A percentile compares a stretch with the other conserved stretches of the same genome.
phyloP scores from a whole-genome alignment of 2,113 vertebrate genomes.

The Aspidoscelis tigris region DNA sequence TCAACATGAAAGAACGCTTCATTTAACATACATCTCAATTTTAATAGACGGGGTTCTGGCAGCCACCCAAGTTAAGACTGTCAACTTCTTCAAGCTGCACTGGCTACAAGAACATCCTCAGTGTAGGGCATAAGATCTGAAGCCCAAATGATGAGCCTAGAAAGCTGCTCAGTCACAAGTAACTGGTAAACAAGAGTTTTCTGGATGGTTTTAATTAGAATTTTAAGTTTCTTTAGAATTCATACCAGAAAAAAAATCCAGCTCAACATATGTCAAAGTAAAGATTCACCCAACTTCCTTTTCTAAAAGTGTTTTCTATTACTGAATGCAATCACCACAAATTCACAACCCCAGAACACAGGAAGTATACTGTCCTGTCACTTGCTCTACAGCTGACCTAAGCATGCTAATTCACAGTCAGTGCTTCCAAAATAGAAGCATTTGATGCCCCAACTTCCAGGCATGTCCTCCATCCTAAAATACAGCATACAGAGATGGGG shows the following conservation, averaged over 20 bases:
- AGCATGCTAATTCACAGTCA: background rate
- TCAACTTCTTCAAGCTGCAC: too few species aligned
- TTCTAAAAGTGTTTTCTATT: background rate
- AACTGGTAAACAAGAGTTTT: background rate
- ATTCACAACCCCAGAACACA: background rate
- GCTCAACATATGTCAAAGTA: background rate
- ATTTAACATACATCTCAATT: too few species aligned
- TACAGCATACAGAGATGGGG: too few species aligned
- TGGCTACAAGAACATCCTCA: too few species aligned
- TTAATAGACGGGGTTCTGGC: too few species aligned
- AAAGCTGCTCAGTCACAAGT: background rate
- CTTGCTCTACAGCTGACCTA: background rate
- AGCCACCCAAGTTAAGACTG: too few species aligned
- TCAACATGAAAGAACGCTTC: background rate
- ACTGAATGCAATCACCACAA: background rate
- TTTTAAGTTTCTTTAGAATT: too few species aligned
- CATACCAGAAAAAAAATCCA: background rate
- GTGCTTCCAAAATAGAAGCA: background rate
- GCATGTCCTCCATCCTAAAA: too few species aligned
- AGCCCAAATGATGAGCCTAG: too few species aligned
- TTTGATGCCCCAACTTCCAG: too few species aligned
- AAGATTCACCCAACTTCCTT: background rate
- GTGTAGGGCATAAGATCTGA: too few species aligned
- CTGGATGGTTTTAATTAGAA: too few species aligned
- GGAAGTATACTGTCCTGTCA: background rate